A percentile compares a stretch with the other conserved stretches of the same genome.
Evolutionary conservation across 2,888 invertebrate species (phyloP).

Genomic region (Drosophila atripex): DNA sequence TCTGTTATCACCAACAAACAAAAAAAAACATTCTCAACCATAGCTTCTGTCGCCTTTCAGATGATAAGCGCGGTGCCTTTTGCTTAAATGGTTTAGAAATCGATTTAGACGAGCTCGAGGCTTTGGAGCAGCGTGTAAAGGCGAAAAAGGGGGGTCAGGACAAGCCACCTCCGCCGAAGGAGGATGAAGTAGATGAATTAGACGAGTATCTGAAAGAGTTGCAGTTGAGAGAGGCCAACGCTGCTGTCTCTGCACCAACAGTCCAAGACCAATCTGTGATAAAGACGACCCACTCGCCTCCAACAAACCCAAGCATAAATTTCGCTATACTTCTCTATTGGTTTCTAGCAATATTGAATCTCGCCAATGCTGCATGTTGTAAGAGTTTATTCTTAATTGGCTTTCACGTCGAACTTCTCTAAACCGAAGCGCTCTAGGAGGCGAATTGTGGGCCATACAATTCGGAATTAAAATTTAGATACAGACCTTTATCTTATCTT

Average conservation of each 20-base stretch:
- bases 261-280: slow-evolving; percentile 45
- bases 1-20: background rate
- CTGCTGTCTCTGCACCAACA: slow-evolving; percentile 1
- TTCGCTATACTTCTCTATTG: slow-evolving; percentile 82
- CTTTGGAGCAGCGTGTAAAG: slow-evolving; percentile 81
- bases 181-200: slow-evolving; percentile 80
- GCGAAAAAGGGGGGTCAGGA: slow-evolving; percentile 72
- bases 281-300: slow-evolving; percentile 23
- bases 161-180: slow-evolving; percentile 20
- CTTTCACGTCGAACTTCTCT: slow-evolving; percentile 34
- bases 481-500: background rate
- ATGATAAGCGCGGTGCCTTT: slow-evolving; percentile 81
- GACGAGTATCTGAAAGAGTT: slow-evolving; percentile 83
- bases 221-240: slow-evolving; percentile 67
- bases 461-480: too few relatives aligned
- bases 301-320: slow-evolving; percentile 52
- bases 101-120: slow-evolving; percentile 84
- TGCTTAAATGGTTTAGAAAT: slow-evolving; percentile 84
- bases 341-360: slow-evolving; percentile 82
- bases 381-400: slow-evolving; percentile 72
- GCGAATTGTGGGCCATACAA: background rate
- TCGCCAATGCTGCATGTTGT: slow-evolving; percentile 82
- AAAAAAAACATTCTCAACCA: slow-evolving; percentile 44
- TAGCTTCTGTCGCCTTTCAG: slow-evolving; percentile 81
- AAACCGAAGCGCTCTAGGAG: background rate